These are phyloP conservation scores for Bubo bubo DNA, from an alignment of 2,113 vertebrate species.

Conservation along the genomic window DNA sequence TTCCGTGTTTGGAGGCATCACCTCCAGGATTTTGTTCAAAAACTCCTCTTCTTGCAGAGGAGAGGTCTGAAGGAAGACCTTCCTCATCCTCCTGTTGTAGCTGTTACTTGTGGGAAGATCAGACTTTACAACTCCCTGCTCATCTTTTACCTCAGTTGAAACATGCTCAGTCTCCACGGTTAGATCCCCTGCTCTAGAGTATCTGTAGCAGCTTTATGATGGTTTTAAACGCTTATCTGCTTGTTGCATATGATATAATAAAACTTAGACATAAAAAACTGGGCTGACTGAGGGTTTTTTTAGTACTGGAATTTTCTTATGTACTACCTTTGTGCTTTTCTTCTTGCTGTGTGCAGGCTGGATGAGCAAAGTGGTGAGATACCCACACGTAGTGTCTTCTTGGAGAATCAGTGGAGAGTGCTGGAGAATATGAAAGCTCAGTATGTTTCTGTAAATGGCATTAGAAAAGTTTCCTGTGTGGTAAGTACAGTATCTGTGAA, in stretches of 20 bases:
- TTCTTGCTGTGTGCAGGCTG: constrained; percentile 73
- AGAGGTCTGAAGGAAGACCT: background rate
- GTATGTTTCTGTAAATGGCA: constrained; percentile 92
- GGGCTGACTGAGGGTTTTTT: background rate
- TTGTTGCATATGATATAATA: background rate
- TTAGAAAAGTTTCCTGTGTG: constrained; percentile 96
- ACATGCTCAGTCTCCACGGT: background rate
- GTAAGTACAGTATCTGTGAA: constrained; percentile 71
- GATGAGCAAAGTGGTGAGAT: constrained; percentile 84
- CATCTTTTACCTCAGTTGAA: background rate
- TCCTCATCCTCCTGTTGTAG: background rate
- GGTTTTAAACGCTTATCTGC: background rate
- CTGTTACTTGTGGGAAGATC: background rate
- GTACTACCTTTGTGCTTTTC: background rate
- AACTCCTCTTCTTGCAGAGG: background rate
- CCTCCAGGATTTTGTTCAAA: background rate
- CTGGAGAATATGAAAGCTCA: constrained; percentile 97
- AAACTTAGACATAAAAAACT: background rate
- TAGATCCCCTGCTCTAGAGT: background rate
- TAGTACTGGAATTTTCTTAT: background rate
- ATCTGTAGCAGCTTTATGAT: background rate
- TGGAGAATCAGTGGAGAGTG: constrained; percentile 90
- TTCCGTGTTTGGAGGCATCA: background rate
- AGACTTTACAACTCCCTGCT: background rate
- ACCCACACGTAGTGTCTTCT: constrained; percentile 75